These are phyloP conservation scores for Papilio xuthus DNA, from an alignment of 1,140 invertebrate genomes.

Conservation along the genomic window DNA sequence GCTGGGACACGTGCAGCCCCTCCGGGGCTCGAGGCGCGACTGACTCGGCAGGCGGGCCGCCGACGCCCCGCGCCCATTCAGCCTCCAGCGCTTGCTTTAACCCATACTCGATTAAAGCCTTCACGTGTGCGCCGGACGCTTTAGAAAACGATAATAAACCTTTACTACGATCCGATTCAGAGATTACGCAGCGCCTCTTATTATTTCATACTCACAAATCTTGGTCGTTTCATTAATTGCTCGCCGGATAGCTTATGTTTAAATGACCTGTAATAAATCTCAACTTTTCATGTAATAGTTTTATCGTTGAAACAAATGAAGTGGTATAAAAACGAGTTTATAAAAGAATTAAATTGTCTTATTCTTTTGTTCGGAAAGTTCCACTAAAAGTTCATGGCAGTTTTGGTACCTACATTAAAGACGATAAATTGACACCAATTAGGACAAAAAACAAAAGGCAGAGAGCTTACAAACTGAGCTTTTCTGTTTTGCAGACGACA, in stretches of 20 bases:
- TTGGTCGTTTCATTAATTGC: constrained; percentile 28
- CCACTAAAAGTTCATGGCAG: background rate
- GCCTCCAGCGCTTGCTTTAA: constrained; percentile 58
- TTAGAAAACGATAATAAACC: constrained; percentile 69
- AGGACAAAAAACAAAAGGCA: background rate
- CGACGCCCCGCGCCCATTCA: constrained; percentile 73
- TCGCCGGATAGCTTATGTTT: background rate
- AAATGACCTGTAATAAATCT: background rate
- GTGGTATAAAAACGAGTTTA: background rate
- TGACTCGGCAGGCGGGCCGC: constrained; percentile 56
- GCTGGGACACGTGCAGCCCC: constrained; percentile 74
- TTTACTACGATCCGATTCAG: constrained; percentile 57
- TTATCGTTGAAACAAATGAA: constrained; percentile 2
- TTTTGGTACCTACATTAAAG: constrained; percentile 14
- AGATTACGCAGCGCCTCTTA: constrained; percentile 44
- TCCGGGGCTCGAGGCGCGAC: constrained; percentile 72
- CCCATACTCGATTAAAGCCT: constrained; percentile 72
- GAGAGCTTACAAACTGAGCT: background rate
- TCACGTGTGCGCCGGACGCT: constrained; percentile 69
- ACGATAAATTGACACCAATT: background rate
- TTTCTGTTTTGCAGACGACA: background rate
- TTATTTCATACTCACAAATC: constrained; percentile 19
- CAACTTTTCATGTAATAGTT: background rate
- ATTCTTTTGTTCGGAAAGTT: background rate
- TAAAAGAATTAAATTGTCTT: background rate